phyloP scores from a whole-genome alignment of 2,888 invertebrate genomes.

The Cerastis leucographa region DNA sequence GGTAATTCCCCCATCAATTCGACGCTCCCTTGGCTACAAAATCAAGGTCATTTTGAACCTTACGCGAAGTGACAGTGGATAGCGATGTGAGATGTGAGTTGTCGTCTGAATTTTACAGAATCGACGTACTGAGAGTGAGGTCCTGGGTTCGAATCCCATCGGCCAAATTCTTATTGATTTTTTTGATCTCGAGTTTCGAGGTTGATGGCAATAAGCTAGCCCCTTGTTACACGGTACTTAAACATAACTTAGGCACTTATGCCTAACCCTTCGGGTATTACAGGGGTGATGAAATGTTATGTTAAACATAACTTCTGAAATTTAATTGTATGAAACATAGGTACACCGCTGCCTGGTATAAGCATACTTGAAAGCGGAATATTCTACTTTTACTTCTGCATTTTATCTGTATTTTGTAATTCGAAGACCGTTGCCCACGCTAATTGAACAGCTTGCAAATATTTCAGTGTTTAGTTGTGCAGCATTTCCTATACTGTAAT shows the following conservation, averaged over 20 bases:
- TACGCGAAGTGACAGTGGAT: too few species aligned
- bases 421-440: not conserved
- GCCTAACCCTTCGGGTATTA: not conserved
- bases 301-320: not conserved
- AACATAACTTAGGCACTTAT: not conserved
- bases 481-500: not conserved
- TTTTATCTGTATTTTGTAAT: not conserved
- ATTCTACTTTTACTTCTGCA: not conserved
- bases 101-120: too few species aligned
- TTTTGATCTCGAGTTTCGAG: not conserved
- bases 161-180: not conserved
- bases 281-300: not conserved
- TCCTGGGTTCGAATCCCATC: not conserved
- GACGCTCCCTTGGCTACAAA: too few species aligned
- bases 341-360: too few species aligned
- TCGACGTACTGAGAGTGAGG: not conserved
- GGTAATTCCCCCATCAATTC: too few species aligned
- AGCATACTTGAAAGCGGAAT: too few species aligned
- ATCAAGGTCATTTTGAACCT: too few species aligned
- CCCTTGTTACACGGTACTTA: not conserved
- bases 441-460: slow-evolving; percentile 10
- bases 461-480: not conserved
- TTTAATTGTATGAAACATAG: not conserved
- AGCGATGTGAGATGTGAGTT: too few species aligned
- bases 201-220: not conserved